phyloP scores from a whole-genome alignment of 2,888 invertebrate genomes.

The Drosophila fulvimacula region DNA sequence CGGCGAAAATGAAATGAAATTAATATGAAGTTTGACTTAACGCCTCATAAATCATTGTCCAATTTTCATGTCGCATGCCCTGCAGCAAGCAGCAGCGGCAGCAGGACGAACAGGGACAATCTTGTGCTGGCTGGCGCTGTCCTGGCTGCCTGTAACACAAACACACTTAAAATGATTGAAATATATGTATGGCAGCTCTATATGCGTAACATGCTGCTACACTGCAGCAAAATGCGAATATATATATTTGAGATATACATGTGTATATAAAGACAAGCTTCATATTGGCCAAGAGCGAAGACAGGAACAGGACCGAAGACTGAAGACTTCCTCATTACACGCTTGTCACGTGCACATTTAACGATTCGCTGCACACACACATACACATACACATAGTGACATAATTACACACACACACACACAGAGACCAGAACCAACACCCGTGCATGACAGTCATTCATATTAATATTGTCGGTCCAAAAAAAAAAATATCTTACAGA shows the following conservation, averaged over 20 bases:
- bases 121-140: constrained; percentile 45
- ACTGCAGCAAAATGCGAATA: constrained; percentile 48
- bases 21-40: constrained; percentile 81
- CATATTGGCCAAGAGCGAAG: constrained; percentile 50
- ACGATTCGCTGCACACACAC: constrained; percentile 68
- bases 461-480: constrained; percentile 73
- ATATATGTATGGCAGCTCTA: no score
- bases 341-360: constrained; percentile 81
- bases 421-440: constrained; percentile 36
- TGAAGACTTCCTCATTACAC: constrained; percentile 78
- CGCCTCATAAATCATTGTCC: constrained; percentile 81
- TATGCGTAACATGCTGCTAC: constrained; percentile 71
- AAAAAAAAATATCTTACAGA: constrained; percentile 53
- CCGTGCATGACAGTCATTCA: constrained; percentile 69
- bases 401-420: constrained; percentile 11
- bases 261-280: constrained; percentile 21
- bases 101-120: constrained; percentile 35
- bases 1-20: constrained; percentile 76
- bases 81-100: constrained; percentile 22
- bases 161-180: constrained; percentile 80
- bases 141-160: constrained; percentile 70
- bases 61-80: constrained; percentile 69
- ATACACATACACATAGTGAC: constrained; percentile 22
- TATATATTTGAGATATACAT: background rate
- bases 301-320: constrained; percentile 40